Percentiles rank a stretch among this genome's conserved stretches.
These are phyloP conservation scores for Ailurus styani DNA, from an alignment of 2,113 vertebrate genomes.

Conservation along the genomic window DNA sequence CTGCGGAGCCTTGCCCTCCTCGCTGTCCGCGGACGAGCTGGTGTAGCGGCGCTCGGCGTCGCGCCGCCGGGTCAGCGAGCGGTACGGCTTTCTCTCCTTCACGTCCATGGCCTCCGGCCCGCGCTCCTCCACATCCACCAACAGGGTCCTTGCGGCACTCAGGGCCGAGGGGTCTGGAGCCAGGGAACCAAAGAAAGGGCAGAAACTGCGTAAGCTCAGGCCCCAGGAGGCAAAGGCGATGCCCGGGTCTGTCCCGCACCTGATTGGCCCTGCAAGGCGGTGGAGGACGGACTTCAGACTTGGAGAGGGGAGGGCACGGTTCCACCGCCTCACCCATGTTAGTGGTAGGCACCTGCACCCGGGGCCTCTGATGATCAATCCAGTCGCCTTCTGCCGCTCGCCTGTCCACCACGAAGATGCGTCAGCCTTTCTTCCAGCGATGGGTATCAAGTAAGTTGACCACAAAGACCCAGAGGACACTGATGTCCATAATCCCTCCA, in stretches of 20 bases:
- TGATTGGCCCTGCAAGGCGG: rapidly evolving
- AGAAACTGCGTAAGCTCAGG: neutral
- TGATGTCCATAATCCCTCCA: neutral
- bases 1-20: constrained; percentile 91
- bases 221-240: neutral
- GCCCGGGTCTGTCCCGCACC: rapidly evolving
- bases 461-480: neutral
- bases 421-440: neutral
- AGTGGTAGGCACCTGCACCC: neutral
- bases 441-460: neutral
- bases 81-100: constrained; percentile 96
- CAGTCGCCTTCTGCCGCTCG: neutral
- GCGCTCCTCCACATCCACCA: constrained; percentile 87
- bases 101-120: constrained; percentile 92
- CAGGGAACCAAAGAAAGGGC: neutral
- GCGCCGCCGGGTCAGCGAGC: constrained; percentile 93
- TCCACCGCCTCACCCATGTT: rapidly evolving
- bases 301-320: rapidly evolving
- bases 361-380: neutral
- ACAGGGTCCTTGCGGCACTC: constrained; percentile 66
- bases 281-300: neutral
- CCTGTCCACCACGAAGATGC: neutral
- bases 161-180: constrained; percentile 82
- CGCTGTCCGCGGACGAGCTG: constrained; percentile 94
- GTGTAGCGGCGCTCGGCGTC: constrained; percentile 95